A percentile compares a stretch with the other conserved stretches of the same genome.
phyloP scores from a whole-genome alignment of 2,113 vertebrate genomes.

The Lasiurus borealis region DNA sequence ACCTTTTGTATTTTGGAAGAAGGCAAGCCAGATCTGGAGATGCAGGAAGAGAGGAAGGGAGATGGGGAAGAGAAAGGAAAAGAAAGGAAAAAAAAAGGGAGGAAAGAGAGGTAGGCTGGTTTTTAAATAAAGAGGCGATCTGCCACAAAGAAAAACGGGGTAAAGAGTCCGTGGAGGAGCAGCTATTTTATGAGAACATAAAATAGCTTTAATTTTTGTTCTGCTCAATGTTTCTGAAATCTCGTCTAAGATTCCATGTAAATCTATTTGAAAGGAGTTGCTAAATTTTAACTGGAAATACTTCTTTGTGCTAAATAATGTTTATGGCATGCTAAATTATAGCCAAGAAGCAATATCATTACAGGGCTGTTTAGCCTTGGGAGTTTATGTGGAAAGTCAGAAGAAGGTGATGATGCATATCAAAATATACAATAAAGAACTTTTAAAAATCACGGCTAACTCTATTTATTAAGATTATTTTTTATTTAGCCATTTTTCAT shows the following conservation, averaged over 20 bases:
- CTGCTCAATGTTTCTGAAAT: conserved; percentile 75
- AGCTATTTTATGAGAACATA: conserved; percentile 68
- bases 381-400: conserved; percentile 77
- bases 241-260: conserved; percentile 74
- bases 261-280: conserved; percentile 82
- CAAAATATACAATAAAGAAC: conserved; percentile 82
- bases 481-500: conserved; percentile 78
- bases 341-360: conserved; percentile 82
- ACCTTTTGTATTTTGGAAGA: background rate
- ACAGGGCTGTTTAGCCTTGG: conserved; percentile 77
- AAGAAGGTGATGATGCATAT: conserved; percentile 79
- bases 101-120: background rate
- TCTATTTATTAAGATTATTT: conserved; percentile 83
- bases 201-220: conserved; percentile 77
- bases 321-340: conserved; percentile 81
- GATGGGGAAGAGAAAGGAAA: background rate
- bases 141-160: background rate
- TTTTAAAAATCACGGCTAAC: conserved; percentile 79
- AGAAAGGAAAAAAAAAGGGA: background rate
- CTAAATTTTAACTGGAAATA: conserved; percentile 83
- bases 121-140: background rate
- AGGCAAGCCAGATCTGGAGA: background rate
- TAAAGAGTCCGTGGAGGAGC: background rate
- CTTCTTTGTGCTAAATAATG: conserved; percentile 82
- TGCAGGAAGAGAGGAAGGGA: background rate